These are phyloP conservation scores for Leptinotarsa texana DNA, from an alignment of 1,140 invertebrate species.

Conservation along the genomic window DNA sequence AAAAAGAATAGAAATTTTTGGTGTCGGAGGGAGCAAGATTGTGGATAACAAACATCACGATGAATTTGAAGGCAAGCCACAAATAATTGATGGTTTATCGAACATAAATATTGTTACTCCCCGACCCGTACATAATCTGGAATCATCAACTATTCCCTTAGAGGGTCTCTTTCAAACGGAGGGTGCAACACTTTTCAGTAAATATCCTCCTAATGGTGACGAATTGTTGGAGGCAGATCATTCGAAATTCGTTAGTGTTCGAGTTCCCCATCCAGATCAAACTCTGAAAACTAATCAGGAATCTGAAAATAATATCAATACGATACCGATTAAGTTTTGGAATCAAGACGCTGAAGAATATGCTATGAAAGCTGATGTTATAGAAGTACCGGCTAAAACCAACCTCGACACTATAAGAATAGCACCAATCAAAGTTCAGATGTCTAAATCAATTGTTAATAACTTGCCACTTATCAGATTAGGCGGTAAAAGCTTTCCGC, in stretches of 20 bases:
- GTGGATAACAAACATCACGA: conserved; percentile 24
- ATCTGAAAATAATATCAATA: conserved; percentile 16
- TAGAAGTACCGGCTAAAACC: conserved; percentile 47
- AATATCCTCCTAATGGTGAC: conserved; percentile 34
- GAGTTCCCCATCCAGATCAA: conserved; percentile 44
- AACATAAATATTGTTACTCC: conserved; percentile 51
- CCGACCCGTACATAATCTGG: conserved; percentile 48
- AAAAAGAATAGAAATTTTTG: conserved; percentile 46
- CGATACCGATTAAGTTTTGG: conserved; percentile 43
- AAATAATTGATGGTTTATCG: conserved; percentile 50
- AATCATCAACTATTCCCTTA: conserved; percentile 66
- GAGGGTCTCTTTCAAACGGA: conserved; percentile 66
- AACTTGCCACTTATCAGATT: conserved; percentile 21
- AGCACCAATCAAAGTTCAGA: conserved; percentile 49
- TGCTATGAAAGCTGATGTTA: conserved; percentile 48
- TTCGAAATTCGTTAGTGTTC: conserved; percentile 50
- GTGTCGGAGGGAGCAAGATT: conserved; percentile 31
- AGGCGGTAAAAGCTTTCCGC: not conserved
- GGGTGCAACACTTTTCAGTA: conserved; percentile 36
- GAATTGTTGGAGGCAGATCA: conserved; percentile 50
- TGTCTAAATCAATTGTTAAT: conserved; percentile 38
- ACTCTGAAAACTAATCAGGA: conserved; percentile 20
- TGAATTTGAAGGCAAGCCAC: conserved; percentile 19
- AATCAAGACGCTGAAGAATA: conserved; percentile 45
- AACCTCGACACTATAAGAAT: conserved; percentile 49